A percentile compares a stretch with the other conserved stretches of the same genome.
phyloP scores from a whole-genome alignment of 2,113 vertebrate species.

The Callithrix jacchus region DNA sequence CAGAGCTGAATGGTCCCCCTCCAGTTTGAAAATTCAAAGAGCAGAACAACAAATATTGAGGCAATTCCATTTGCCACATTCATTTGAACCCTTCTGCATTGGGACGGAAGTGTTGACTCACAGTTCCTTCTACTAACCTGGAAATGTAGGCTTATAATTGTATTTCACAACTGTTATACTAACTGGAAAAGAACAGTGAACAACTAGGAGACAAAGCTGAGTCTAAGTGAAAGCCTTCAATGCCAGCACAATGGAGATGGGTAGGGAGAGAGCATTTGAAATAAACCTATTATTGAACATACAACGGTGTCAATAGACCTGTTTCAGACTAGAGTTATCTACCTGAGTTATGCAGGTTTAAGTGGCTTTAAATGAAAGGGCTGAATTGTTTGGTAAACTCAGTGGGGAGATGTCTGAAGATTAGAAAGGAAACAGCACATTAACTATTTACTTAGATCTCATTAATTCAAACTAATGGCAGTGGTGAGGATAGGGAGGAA shows the following conservation, averaged over 20 bases:
- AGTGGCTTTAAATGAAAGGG: background rate
- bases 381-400: conserved; percentile 17
- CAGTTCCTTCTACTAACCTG: background rate
- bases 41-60: background rate
- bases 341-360: background rate
- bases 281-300: background rate
- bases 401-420: conserved; percentile 44
- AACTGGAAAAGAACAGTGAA: background rate
- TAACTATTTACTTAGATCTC: conserved; percentile 56
- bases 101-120: background rate
- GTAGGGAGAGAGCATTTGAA: conserved; percentile 27
- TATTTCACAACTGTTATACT: background rate
- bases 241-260: background rate
- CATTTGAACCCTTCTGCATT: background rate
- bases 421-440: conserved; percentile 38
- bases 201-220: background rate
- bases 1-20: background rate
- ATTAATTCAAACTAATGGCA: conserved; percentile 50
- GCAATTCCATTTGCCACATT: background rate
- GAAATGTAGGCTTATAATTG: background rate
- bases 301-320: background rate
- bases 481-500: background rate
- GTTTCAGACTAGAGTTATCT: background rate
- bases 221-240: background rate
- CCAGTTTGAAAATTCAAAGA: background rate